A percentile compares a stretch with the other conserved stretches of the same genome.
Conservation (phyloP, 37 sponge, comb jelly and placozoan genomes). For the Agelas oroides region DNA sequence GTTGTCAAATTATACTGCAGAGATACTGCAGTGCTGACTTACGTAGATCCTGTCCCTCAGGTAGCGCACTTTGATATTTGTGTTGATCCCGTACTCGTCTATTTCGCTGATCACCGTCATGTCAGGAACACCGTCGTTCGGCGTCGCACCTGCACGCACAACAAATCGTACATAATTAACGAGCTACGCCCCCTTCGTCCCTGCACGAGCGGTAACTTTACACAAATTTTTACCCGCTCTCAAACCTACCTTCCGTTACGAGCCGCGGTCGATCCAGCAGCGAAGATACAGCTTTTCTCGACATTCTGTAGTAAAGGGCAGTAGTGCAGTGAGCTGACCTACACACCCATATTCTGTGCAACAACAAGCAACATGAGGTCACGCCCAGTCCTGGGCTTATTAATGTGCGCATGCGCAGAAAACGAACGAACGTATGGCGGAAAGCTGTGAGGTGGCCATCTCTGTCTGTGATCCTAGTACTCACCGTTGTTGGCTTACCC, state of each 20-base stretch:
- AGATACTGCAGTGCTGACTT: too few species aligned
- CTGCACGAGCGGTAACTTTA: neutral
- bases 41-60: slow-evolving; percentile 80
- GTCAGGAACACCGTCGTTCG: slow-evolving; percentile 92
- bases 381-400: too few species aligned
- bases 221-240: neutral
- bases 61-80: slow-evolving; percentile 89
- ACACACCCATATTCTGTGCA: too few species aligned
- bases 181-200: slow-evolving; percentile 57
- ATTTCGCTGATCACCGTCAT: slow-evolving; percentile 96
- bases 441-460: too few species aligned
- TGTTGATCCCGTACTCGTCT: slow-evolving; percentile 91
- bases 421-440: too few species aligned
- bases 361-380: too few species aligned
- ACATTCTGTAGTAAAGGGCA: too few species aligned
- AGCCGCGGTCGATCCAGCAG: slow-evolving; percentile 87
- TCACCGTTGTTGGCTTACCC: too few species aligned
- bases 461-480: too few species aligned
- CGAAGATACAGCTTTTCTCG: slow-evolving; percentile 38
- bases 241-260: slow-evolving; percentile 75
- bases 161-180: neutral
- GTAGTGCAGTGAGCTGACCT: too few species aligned
- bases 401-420: too few species aligned
- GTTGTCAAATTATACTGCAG: too few species aligned
- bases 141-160: slow-evolving; percentile 79